Evolutionary conservation across 1,140 invertebrate species (phyloP), one percentile per base, ranked within the genome.

Genomic region (Drosophila orena): DNA sequence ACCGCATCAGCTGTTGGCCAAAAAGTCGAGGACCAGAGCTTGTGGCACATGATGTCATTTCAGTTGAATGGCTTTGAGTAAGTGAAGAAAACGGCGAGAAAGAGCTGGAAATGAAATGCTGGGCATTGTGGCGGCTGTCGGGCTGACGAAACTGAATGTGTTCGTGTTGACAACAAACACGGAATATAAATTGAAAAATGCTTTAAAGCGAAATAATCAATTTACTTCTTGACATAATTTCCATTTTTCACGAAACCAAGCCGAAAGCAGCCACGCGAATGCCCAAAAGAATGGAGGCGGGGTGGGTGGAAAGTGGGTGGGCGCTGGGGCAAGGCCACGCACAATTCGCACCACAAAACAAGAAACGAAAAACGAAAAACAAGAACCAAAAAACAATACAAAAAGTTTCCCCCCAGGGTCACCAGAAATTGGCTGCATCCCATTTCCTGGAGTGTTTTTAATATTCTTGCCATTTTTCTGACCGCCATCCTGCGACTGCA

Each of bases 211-310:
- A 90, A 91, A 90, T 91, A 91, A 91, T 91, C 90, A 91, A 91
- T 91, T 91, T 91, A 90, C 90, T 91, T 91, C 80, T 85, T 91
- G 90, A 91, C 90, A 91, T 90, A 91, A 91, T 91, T 91, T 91
- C 90, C 83, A 91, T 91, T 91, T 91, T 91, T 91, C 90, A 91
- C 77, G 84, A 88, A 89, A 81, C 79, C 79, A 61, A 42, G 71
- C 40, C 34, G 75, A 83, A 64, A 57, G 81, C 83, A 86, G 70
- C 74, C 78, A 86, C 68, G 62, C 70, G 84, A 86, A 71, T 75
- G 78, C 57, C 37, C 62, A 76, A 71, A 60, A 85, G 40, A 27
- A 38, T 14, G n/a, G 55, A 42, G 47, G 42, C 11, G 50, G 42
- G 35, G 40, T 40, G 42, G 49, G 24, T 14, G 54, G 17, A 17